These are phyloP conservation scores for Neogale vison DNA, from an alignment of 2,113 vertebrate species.

Conservation along the genomic window DNA sequence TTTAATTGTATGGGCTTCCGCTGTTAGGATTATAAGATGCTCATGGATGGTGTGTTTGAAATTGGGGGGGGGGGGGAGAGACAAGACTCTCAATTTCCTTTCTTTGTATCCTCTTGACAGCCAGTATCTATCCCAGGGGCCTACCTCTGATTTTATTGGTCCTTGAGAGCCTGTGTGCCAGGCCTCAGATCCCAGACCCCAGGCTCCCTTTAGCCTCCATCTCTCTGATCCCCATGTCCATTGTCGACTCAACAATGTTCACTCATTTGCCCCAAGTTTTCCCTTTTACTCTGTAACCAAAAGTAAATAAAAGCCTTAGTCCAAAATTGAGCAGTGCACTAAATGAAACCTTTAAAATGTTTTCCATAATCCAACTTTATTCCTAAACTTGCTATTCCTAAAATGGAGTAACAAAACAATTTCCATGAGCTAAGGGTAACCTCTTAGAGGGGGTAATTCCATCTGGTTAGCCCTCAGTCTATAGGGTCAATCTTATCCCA, in stretches of 20 bases:
- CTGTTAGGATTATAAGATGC: conserved; percentile 22
- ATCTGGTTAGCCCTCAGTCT: neutral
- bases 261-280: neutral
- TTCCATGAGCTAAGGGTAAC: neutral
- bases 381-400: neutral
- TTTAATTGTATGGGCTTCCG: conserved; percentile 7
- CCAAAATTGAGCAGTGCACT: neutral
- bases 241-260: neutral
- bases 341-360: neutral
- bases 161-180: neutral
- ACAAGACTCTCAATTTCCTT: neutral
- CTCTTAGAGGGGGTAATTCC: neutral
- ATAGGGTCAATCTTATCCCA: neutral
- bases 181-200: neutral
- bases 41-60: conserved; percentile 2
- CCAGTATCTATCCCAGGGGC: neutral
- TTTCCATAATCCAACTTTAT: neutral
- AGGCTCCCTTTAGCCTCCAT: neutral
- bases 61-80: neutral
- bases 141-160: neutral
- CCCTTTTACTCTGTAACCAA: neutral
- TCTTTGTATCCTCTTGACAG: neutral
- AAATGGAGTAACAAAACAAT: neutral
- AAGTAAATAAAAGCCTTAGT: neutral
- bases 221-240: neutral